phyloP scores from a whole-genome alignment of 2,888 invertebrate species.

The Pristionchus fissidentatus region DNA sequence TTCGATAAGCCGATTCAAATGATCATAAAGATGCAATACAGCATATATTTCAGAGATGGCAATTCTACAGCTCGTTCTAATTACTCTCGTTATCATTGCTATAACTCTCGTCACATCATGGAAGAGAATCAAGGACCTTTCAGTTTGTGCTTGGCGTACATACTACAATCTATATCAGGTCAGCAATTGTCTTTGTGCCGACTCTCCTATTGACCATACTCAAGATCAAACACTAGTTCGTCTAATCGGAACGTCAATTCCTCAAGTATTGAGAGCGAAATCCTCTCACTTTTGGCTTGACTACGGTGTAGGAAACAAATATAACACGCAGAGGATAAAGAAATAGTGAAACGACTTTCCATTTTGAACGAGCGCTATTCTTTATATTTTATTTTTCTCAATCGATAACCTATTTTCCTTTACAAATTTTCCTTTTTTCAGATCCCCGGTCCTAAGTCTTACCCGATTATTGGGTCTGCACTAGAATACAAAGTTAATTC shows the following conservation, averaged over 20 bases:
- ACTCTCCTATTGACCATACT: background rate
- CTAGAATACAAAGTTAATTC: slow-evolving; percentile 24
- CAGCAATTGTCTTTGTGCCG: background rate
- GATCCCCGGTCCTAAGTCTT: slow-evolving; percentile 11
- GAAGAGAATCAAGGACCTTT: background rate
- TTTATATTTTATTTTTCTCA: background rate
- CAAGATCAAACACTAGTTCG: background rate
- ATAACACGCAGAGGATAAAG: background rate
- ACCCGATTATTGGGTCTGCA: slow-evolving; percentile 32
- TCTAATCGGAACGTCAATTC: background rate
- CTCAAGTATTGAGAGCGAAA: background rate
- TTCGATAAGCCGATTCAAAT: too few relatives aligned
- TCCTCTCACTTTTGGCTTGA: background rate
- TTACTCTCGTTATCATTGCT: background rate
- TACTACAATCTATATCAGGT: slow-evolving; percentile 36
- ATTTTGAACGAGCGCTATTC: background rate
- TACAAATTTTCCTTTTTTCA: background rate
- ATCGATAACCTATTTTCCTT: background rate
- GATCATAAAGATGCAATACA: too few relatives aligned
- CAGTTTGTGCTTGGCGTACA: background rate
- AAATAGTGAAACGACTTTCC: too few relatives aligned
- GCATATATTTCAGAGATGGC: too few relatives aligned
- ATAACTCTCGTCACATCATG: background rate
- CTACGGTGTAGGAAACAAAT: background rate
- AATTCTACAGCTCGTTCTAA: background rate